phyloP scores from a whole-genome alignment of 2,888 invertebrate genomes.

The Drosophila algonquin region DNA sequence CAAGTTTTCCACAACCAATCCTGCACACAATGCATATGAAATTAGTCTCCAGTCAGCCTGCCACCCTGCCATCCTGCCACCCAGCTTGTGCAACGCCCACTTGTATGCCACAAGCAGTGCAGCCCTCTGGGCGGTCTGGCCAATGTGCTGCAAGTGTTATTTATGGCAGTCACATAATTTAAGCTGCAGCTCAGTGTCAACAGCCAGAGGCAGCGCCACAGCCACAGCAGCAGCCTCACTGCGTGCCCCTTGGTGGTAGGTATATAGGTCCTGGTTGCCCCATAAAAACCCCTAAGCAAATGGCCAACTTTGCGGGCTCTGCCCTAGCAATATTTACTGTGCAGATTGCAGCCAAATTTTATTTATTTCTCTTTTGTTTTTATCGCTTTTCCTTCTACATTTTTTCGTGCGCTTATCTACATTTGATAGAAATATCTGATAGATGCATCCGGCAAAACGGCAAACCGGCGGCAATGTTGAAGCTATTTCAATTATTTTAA shows the following conservation, averaged over 20 bases:
- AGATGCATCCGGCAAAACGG: conserved; percentile 33
- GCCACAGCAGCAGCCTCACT: neutral
- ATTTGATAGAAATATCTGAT: conserved; percentile 38
- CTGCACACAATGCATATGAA: conserved; percentile 52
- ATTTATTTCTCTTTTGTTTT: conserved; percentile 27
- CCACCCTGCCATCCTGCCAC: neutral
- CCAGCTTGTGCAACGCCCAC: conserved; percentile 16
- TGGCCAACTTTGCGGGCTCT: conserved; percentile 35
- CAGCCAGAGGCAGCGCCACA: conserved; percentile 17
- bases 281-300: conserved; percentile 50
- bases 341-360: conserved; percentile 22
- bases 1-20: conserved; percentile 20
- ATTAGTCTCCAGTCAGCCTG: conserved; percentile 51
- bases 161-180: conserved; percentile 68
- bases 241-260: neutral
- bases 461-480: conserved; percentile 4
- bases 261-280: conserved; percentile 47
- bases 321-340: conserved; percentile 22
- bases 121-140: conserved; percentile 37
- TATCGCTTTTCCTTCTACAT: neutral
- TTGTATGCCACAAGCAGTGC: conserved; percentile 4
- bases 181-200: conserved; percentile 52
- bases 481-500: conserved; percentile 30
- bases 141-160: conserved; percentile 55
- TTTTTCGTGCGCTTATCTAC: neutral